These are phyloP conservation scores for Amyelois transitella DNA, from an alignment of 1,140 invertebrate species.

Conservation along the genomic window DNA sequence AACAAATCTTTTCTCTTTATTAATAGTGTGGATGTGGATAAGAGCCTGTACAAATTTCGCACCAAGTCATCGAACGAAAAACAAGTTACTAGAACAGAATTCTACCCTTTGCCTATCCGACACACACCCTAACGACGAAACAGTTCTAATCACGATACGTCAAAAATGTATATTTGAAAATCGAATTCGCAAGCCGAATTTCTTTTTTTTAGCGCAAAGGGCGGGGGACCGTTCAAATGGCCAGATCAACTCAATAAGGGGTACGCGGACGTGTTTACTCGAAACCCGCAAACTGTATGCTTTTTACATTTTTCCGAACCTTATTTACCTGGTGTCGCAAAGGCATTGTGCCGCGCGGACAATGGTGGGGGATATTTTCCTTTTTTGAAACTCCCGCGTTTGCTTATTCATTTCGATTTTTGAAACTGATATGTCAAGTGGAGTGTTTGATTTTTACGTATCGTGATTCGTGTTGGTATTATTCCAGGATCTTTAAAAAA, in stretches of 20 bases:
- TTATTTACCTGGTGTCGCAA: conserved; percentile 68
- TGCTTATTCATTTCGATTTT: conserved; percentile 47
- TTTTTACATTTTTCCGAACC: conserved; percentile 68
- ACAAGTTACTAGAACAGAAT: neutral
- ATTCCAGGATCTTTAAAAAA: neutral
- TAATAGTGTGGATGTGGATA: too few species aligned
- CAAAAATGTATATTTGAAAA: conserved; percentile 72
- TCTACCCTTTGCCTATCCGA: conserved; percentile 21
- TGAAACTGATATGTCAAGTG: conserved; percentile 10
- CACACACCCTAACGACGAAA: conserved; percentile 60
- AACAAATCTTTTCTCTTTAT: too few species aligned
- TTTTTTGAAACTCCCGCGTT: conserved; percentile 38
- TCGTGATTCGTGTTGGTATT: neutral
- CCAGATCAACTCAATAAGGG: conserved; percentile 70
- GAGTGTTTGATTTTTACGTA: neutral
- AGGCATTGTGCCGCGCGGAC: conserved; percentile 64
- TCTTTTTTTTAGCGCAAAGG: conserved; percentile 46
- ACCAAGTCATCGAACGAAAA: neutral
- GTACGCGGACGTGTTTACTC: conserved; percentile 64
- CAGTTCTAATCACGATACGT: conserved; percentile 69
- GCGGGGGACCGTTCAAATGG: conserved; percentile 56
- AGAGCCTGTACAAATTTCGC: neutral
- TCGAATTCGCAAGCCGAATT: conserved; percentile 54
- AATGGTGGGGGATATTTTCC: conserved; percentile 51
- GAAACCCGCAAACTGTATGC: conserved; percentile 59